Conservation (phyloP, 1,140 invertebrate species). For the Bombyx mandarina region DNA sequence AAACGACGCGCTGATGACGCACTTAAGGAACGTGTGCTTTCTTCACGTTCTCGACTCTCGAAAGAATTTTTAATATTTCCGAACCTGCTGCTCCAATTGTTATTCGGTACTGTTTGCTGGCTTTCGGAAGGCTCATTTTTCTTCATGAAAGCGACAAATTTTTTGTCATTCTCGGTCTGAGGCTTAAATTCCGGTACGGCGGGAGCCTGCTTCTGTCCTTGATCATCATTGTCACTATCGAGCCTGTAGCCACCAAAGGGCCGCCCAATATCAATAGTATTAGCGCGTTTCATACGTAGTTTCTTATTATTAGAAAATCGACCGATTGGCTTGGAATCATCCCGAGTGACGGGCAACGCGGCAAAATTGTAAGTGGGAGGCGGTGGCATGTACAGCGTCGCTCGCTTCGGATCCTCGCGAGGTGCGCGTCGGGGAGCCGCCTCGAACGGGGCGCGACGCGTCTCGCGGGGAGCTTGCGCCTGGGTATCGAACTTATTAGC, state of each 20-base stretch:
- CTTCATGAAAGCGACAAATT: conserved; percentile 86
- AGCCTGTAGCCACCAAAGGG: conserved; percentile 71
- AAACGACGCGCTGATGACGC: conserved; percentile 69
- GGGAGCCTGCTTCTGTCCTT: conserved; percentile 34
- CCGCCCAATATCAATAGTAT: conserved; percentile 90
- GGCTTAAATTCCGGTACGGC: conserved; percentile 79
- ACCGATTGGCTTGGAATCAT: conserved; percentile 55
- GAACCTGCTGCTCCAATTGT: conserved; percentile 85
- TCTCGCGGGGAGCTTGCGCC: conserved; percentile 23
- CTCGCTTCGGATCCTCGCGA: conserved; percentile 37
- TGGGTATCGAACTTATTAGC: conserved; percentile 54
- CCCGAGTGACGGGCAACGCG: conserved; percentile 46
- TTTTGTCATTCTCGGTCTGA: conserved; percentile 87
- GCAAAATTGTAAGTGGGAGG: conserved; percentile 61
- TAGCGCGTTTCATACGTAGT: conserved; percentile 86
- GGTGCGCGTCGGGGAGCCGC: conserved; percentile 19
- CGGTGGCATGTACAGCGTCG: conserved; percentile 42
- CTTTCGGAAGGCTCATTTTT: conserved; percentile 71
- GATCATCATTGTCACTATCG: conserved; percentile 66
- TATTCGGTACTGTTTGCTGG: conserved; percentile 45
- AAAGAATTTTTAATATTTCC: conserved; percentile 89
- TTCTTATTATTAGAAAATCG: conserved; percentile 78
- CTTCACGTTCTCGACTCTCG: conserved; percentile 68
- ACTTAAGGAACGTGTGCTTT: conserved; percentile 44
- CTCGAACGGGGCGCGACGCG: conserved; percentile 33